Percentiles rank a stretch among this genome's conserved stretches.
Conservation (phyloP, 2,113 vertebrate genomes). For the Tringa solitaria region DNA sequence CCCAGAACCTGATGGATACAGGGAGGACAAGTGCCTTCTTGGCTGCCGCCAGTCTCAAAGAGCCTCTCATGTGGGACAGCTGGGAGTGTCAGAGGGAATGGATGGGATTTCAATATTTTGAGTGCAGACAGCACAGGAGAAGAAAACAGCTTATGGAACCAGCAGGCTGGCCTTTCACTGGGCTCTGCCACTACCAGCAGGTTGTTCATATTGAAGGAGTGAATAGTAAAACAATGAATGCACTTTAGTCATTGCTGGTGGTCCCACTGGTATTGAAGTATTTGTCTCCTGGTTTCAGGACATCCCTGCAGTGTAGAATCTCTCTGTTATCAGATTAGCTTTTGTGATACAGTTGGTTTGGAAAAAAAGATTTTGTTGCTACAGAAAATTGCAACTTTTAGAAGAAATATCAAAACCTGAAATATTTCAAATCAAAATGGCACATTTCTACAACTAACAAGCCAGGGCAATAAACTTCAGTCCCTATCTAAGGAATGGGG, state of each 20-base stretch:
- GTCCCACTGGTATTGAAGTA: background rate
- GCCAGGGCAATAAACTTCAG: background rate
- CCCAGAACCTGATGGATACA: background rate
- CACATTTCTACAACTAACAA: background rate
- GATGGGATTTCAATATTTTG: background rate
- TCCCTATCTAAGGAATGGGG: background rate
- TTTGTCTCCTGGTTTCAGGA: background rate
- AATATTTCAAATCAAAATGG: background rate
- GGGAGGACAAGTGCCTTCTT: background rate
- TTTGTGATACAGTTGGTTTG: background rate
- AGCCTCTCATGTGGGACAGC: background rate
- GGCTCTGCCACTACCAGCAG: background rate
- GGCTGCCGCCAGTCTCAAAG: background rate
- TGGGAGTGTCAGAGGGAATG: background rate
- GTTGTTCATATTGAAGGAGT: background rate
- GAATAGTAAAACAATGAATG: background rate
- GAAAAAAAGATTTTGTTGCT: background rate
- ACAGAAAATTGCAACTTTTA: background rate
- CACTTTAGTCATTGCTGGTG: background rate
- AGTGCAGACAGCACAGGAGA: background rate
- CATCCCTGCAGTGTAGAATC: background rate
- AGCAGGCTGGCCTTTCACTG: background rate
- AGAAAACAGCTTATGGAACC: background rate
- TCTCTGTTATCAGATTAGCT: background rate
- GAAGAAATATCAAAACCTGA: background rate